Evolutionary conservation across 2,888 invertebrate species (phyloP).

Genomic region (Ligdia adustata): DNA sequence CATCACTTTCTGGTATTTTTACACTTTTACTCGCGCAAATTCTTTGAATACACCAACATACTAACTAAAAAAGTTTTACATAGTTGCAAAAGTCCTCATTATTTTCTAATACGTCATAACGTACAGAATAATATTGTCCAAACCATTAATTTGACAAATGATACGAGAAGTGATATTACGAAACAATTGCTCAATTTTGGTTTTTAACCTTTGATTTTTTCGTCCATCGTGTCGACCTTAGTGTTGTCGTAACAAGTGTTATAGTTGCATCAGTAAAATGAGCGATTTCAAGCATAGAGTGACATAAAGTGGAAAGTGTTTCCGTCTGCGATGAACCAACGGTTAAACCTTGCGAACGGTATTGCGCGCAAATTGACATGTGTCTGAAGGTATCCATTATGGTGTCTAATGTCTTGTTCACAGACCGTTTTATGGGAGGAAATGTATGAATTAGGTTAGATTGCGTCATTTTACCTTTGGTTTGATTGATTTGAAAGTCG

Average conservation of each 20-base stretch:
- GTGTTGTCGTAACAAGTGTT: constrained; percentile 22
- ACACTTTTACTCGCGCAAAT: constrained; percentile 4
- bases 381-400: constrained; percentile 47
- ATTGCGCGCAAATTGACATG: constrained; percentile 61
- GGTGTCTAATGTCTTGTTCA: constrained; percentile 33
- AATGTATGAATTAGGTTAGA: constrained; percentile 25
- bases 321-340: constrained; percentile 62
- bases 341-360: constrained; percentile 50
- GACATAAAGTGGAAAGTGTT: constrained; percentile 74
- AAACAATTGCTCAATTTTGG: not conserved
- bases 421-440: constrained; percentile 25
- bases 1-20: constrained; percentile 12
- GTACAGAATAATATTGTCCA: not conserved
- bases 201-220: constrained; percentile 11
- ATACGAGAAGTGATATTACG: constrained; percentile 11
- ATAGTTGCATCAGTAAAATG: constrained; percentile 33
- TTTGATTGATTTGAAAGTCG: constrained; percentile 11
- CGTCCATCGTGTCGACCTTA: constrained; percentile 18
- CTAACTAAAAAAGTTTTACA: not conserved
- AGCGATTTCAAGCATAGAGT: constrained; percentile 55
- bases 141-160: constrained; percentile 20
- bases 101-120: constrained; percentile 1
- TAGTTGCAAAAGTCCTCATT: constrained; percentile 3
- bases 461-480: constrained; percentile 20
- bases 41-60: not conserved